phyloP scores from a whole-genome alignment of 2,797 vertebrate species.

The Enoplosus armatus region DNA sequence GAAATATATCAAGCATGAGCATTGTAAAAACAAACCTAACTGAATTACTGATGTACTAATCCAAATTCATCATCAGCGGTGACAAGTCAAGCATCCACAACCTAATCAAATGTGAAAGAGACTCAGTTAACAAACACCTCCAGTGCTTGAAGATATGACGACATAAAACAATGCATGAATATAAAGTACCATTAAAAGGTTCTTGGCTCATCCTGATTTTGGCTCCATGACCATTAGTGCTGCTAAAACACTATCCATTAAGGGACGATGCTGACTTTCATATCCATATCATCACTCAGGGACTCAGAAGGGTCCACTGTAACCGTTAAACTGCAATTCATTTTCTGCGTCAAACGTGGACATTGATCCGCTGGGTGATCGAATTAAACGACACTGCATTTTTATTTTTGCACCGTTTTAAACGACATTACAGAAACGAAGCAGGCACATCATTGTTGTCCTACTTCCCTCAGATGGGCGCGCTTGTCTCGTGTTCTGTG shows the following conservation, averaged over 20 bases:
- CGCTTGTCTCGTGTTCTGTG: not conserved
- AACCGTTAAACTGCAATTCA: not conserved
- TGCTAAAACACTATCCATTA: conserved; percentile 37
- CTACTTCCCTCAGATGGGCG: conserved; percentile 31
- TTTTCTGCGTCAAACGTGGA: not conserved
- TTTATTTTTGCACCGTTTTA: not conserved
- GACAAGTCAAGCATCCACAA: conserved; percentile 4
- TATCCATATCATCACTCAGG: conserved; percentile 64
- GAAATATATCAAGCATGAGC: conserved; percentile 44
- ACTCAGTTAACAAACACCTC: not conserved
- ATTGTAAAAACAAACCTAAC: conserved; percentile 53
- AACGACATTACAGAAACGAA: not conserved
- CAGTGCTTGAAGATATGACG: not conserved
- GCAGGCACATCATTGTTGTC: not conserved
- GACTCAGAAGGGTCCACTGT: conserved; percentile 29
- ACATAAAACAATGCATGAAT: not conserved
- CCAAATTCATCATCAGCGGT: conserved; percentile 16
- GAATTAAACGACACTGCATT: not conserved
- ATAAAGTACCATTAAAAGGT: not conserved
- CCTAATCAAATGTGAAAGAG: not conserved
- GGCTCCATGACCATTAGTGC: not conserved
- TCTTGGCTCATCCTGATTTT: not conserved
- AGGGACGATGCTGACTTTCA: conserved; percentile 61
- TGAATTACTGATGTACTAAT: conserved; percentile 44
- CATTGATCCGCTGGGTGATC: too few species aligned